Percentiles rank a stretch among this genome's conserved stretches.
These are phyloP conservation scores for Tanypteryx hageni DNA, from an alignment of 2,888 invertebrate species.

Conservation along the genomic window DNA sequence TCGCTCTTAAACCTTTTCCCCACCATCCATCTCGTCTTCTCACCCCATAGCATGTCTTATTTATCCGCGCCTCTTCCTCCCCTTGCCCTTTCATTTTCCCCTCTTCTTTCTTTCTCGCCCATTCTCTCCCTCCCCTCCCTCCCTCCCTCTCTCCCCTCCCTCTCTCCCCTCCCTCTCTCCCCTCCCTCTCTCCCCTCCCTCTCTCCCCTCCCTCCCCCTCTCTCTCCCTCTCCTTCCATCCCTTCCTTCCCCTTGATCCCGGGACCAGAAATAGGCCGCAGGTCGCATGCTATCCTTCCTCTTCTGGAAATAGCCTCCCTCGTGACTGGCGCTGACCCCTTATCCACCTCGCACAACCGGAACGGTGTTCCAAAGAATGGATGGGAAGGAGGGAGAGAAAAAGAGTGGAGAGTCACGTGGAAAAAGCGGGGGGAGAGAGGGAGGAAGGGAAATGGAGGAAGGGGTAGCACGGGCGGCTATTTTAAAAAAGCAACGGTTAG, in stretches of 20 bases:
- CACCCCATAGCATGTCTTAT: too few species aligned
- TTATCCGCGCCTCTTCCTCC: background rate
- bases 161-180: background rate
- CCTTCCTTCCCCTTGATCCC: background rate
- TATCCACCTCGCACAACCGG: background rate
- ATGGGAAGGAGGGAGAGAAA: background rate
- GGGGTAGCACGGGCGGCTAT: background rate
- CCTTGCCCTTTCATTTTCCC: background rate
- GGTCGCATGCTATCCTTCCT: conserved; percentile 29
- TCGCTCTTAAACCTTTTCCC: too few species aligned
- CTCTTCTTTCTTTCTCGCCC: background rate
- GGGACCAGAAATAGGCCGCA: conserved; percentile 29
- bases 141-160: background rate
- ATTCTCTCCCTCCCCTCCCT: background rate
- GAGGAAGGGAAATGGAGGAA: background rate
- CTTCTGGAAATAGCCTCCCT: conserved; percentile 6
- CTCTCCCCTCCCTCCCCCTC: background rate
- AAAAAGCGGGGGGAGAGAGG: background rate
- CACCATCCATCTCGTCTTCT: too few species aligned
- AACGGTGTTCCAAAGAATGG: conserved; percentile 45
- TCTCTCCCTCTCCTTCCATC: background rate
- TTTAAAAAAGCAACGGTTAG: background rate
- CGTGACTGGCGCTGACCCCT: conserved; percentile 43
- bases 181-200: background rate
- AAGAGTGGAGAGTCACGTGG: background rate